Evolutionary conservation across 2,888 invertebrate species (phyloP).

Genomic region (Megamerina dolium): DNA sequence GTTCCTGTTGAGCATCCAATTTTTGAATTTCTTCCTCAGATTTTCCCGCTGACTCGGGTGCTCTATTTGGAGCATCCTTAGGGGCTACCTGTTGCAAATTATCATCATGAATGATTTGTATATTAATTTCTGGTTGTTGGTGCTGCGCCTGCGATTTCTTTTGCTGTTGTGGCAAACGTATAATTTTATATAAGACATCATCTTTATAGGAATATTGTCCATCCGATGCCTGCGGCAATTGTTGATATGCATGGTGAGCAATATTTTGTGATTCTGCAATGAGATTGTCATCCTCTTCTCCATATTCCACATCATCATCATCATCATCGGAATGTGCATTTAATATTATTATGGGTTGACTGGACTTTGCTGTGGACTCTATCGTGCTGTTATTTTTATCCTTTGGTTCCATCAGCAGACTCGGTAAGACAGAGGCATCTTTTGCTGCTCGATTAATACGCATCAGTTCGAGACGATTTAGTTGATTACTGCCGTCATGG

Average conservation of each 20-base stretch:
- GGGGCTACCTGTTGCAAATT: constrained; percentile 17
- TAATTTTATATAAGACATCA: neutral
- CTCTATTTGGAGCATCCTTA: neutral
- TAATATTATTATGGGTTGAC: constrained; percentile 51
- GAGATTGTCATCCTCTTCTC: constrained; percentile 49
- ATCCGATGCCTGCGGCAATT: constrained; percentile 15
- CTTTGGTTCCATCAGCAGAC: constrained; percentile 29
- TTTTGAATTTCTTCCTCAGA: neutral
- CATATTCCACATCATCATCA: constrained; percentile 42
- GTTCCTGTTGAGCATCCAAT: neutral
- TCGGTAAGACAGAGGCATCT: constrained; percentile 34
- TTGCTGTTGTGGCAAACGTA: neutral
- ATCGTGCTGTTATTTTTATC: constrained; percentile 11
- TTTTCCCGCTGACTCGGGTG: constrained; percentile 3
- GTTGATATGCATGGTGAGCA: constrained; percentile 29
- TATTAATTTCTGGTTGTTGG: constrained; percentile 35
- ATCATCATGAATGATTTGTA: constrained; percentile 35
- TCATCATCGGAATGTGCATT: constrained; percentile 51
- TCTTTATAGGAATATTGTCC: constrained; percentile 16
- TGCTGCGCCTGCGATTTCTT: constrained; percentile 3
- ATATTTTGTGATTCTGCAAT: constrained; percentile 45
- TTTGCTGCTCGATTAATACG: constrained; percentile 56
- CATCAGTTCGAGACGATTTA: constrained; percentile 59
- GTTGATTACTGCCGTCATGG: constrained; percentile 51
- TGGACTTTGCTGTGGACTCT: constrained; percentile 12